A percentile compares a stretch with the other conserved stretches of the same genome.
These are phyloP conservation scores for Nothobranchius furzeri DNA, from an alignment of 2,113 vertebrate genomes.

Conservation along the genomic window DNA sequence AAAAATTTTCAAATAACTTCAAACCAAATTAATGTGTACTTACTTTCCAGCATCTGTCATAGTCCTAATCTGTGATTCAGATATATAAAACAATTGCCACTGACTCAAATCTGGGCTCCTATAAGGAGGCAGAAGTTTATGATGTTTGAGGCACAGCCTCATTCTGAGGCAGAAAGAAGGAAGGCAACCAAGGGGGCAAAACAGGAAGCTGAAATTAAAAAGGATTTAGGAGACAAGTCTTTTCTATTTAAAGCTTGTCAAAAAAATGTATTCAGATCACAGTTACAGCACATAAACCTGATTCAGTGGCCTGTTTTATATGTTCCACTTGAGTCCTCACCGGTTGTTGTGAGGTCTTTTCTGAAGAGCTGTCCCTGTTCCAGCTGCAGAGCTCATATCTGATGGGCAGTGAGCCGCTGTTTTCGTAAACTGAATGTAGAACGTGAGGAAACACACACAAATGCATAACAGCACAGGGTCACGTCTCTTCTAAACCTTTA, in stretches of 20 bases:
- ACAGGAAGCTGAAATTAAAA: constrained; percentile 61
- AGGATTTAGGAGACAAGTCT: background rate
- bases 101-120: constrained; percentile 25
- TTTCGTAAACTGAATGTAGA: constrained; percentile 64
- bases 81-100: constrained; percentile 39
- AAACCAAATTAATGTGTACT: background rate
- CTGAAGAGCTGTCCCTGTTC: constrained; percentile 50
- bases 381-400: constrained; percentile 60
- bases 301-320: too few species aligned
- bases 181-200: constrained; percentile 64
- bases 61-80: constrained; percentile 35
- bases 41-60: background rate
- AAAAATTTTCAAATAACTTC: background rate
- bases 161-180: constrained; percentile 64
- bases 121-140: background rate
- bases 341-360: too few species aligned
- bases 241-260: background rate
- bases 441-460: constrained; percentile 60
- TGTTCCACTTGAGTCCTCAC: too few species aligned
- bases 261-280: too few species aligned
- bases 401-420: constrained; percentile 75
- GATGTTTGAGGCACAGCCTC: constrained; percentile 41
- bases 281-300: constrained; percentile 21
- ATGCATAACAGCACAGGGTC: constrained; percentile 69
- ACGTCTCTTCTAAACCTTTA: constrained; percentile 64